These are phyloP conservation scores for Smutsia temminckii DNA, from an alignment of 2,797 vertebrate species.

Conservation along the genomic window DNA sequence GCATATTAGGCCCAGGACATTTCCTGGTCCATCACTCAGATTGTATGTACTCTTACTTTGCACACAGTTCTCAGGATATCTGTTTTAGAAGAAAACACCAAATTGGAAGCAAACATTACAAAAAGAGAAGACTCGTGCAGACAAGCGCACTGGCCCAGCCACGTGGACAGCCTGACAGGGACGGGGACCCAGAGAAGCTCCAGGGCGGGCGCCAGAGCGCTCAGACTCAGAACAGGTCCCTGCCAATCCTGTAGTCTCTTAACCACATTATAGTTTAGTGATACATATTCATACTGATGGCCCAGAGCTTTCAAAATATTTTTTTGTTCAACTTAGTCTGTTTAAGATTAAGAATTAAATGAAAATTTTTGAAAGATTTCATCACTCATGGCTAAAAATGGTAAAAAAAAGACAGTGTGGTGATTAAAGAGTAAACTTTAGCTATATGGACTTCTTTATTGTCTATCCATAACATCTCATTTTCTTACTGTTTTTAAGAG, in stretches of 20 bases:
- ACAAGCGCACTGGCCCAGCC: not conserved
- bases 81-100: not conserved
- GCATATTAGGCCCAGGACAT: not conserved
- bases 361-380: not conserved
- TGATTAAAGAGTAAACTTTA: not conserved
- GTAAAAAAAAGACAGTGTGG: not conserved
- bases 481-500: slow-evolving; percentile 1
- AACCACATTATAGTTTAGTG: not conserved
- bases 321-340: not conserved
- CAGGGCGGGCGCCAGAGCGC: not conserved
- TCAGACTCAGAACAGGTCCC: accelerated
- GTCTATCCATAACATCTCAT: not conserved
- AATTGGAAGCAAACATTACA: not conserved
- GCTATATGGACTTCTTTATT: not conserved
- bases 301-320: not conserved
- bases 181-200: not conserved
- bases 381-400: not conserved
- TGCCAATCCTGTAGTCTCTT: not conserved
- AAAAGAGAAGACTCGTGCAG: not conserved
- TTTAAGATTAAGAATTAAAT: not conserved
- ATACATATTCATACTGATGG: too few species aligned
- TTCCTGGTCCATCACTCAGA: not conserved
- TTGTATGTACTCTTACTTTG: not conserved
- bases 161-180: accelerated
- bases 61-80: not conserved